A percentile compares a stretch with the other conserved stretches of the same genome.
These are phyloP conservation scores for Papilio machaon DNA, from an alignment of 1,140 invertebrate genomes.

Conservation along the genomic window DNA sequence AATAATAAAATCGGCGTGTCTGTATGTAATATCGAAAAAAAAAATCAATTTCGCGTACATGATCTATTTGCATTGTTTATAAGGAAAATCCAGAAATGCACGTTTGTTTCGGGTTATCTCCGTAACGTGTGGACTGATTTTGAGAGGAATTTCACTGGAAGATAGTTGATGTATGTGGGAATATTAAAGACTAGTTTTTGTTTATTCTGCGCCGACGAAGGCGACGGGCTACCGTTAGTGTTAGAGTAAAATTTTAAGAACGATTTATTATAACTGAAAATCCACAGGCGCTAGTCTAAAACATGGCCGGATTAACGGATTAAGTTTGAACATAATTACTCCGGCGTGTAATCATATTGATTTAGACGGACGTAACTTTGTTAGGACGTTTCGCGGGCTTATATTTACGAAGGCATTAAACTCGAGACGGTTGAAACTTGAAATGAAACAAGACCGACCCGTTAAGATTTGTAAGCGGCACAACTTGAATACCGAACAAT, in stretches of 20 bases:
- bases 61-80: too few relatives aligned
- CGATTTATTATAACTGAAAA: conserved; percentile 15
- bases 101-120: too few relatives aligned
- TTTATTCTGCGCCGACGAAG: too few relatives aligned
- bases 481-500: conserved; percentile 23
- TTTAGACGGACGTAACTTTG: conserved; percentile 18
- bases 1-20: too few relatives aligned
- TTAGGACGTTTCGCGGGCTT: conserved; percentile 29
- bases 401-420: conserved; percentile 31
- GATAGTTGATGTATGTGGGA: too few relatives aligned
- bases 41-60: too few relatives aligned
- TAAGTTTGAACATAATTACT: conserved; percentile 25
- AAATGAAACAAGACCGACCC: conserved; percentile 27
- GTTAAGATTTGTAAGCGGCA: conserved; percentile 28
- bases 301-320: conserved; percentile 8
- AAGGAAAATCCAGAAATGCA: too few relatives aligned
- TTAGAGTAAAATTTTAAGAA: background rate
- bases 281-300: background rate
- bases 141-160: too few relatives aligned
- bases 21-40: too few relatives aligned
- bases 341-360: conserved; percentile 17
- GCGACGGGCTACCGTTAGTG: too few relatives aligned
- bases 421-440: conserved; percentile 22
- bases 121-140: too few relatives aligned
- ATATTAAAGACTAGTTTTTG: too few relatives aligned